phyloP scores from a whole-genome alignment of 2,113 vertebrate species.

The Elgaria multicarinata region DNA sequence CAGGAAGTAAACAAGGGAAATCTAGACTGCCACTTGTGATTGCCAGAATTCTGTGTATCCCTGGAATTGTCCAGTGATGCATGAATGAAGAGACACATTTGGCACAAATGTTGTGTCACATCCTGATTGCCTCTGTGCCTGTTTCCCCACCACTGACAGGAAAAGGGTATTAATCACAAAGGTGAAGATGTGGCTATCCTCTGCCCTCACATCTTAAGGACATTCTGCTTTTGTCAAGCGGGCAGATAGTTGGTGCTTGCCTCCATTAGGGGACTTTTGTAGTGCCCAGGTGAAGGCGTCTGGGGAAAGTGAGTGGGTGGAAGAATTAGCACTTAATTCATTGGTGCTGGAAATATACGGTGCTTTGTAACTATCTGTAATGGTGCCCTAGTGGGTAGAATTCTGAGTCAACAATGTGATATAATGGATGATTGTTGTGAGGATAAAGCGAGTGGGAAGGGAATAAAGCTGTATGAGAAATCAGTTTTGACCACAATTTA shows the following conservation, averaged over 20 bases:
- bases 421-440: background rate
- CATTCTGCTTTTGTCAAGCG: background rate
- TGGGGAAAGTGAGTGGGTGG: background rate
- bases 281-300: background rate
- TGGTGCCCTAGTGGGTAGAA: background rate
- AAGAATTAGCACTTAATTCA: background rate
- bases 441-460: background rate
- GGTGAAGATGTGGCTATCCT: background rate
- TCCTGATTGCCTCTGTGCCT: background rate
- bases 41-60: background rate
- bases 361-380: background rate
- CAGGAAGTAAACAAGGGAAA: background rate
- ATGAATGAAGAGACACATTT: background rate
- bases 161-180: conserved; percentile 2
- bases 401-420: background rate
- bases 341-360: background rate
- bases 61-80: conserved; percentile 8
- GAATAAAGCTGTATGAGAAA: background rate
- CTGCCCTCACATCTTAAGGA: background rate
- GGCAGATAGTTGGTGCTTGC: background rate
- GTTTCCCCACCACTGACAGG: background rate
- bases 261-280: background rate
- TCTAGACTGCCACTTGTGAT: background rate
- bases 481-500: no score
- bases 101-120: background rate